phyloP scores from a whole-genome alignment of 1,140 invertebrate species.

The Trypoxylus dichotomus region DNA sequence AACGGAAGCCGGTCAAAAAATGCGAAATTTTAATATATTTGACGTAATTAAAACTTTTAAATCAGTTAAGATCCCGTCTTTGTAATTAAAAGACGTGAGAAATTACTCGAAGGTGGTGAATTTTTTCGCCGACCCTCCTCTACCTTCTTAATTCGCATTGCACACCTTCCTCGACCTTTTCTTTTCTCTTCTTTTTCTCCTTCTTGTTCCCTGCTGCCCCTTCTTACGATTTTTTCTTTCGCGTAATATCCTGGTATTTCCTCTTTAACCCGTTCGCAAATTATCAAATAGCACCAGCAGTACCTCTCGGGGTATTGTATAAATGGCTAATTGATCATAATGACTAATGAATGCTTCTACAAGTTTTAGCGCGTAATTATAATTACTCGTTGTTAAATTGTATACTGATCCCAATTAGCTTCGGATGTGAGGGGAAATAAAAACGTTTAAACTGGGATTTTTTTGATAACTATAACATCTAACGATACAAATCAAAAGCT shows the following conservation, averaged over 20 bases:
- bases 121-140: not conserved
- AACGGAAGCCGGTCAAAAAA: not conserved
- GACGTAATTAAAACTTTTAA: slow-evolving; percentile 21
- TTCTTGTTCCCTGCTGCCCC: not conserved
- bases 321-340: slow-evolving; percentile 3
- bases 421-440: not conserved
- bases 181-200: not conserved
- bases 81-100: slow-evolving; percentile 19
- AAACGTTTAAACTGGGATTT: too few relatives aligned
- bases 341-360: slow-evolving; percentile 9
- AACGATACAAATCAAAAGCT: too few relatives aligned
- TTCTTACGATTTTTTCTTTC: not conserved
- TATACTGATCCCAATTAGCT: not conserved
- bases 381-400: not conserved
- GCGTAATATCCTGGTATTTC: not conserved
- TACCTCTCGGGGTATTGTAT: not conserved
- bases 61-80: slow-evolving; percentile 18
- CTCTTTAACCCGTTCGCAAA: not conserved
- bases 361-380: not conserved
- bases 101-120: not conserved
- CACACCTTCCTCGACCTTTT: not conserved
- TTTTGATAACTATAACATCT: too few relatives aligned
- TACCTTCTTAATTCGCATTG: not conserved
- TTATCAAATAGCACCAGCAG: not conserved
- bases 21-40: slow-evolving; percentile 24